Conservation (phyloP, 2,113 vertebrate genomes). For the Tetraodon nigroviridis region DNA sequence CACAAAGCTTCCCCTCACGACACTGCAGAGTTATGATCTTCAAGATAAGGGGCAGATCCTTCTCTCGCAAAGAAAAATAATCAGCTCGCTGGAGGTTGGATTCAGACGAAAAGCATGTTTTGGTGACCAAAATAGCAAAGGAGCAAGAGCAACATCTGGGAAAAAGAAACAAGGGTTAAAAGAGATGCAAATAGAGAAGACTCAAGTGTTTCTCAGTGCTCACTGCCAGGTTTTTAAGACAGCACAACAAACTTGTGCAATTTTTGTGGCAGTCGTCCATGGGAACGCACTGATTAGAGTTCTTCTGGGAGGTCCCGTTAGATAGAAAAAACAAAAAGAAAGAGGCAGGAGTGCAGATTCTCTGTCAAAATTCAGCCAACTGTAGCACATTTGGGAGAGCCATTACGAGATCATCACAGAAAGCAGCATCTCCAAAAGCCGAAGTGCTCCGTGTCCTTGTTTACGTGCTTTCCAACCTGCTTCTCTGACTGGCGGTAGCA, state of each 20-base stretch:
- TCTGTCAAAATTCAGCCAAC: constrained; percentile 25
- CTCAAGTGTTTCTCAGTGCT: constrained; percentile 46
- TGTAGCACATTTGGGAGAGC: constrained; percentile 34
- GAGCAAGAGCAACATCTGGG: constrained; percentile 60
- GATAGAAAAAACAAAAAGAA: constrained; percentile 48
- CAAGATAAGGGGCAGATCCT: constrained; percentile 59
- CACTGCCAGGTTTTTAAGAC: constrained; percentile 50
- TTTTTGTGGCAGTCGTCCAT: constrained; percentile 59
- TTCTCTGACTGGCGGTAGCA: constrained; percentile 23
- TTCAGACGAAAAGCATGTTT: constrained; percentile 56
- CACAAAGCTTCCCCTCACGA: constrained; percentile 47
- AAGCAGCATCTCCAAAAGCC: constrained; percentile 33
- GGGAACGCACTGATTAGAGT: constrained; percentile 56
- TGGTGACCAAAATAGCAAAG: constrained; percentile 60
- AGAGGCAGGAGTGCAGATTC: constrained; percentile 49
- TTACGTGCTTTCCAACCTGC: constrained; percentile 2
- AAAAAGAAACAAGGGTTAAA: constrained; percentile 14
- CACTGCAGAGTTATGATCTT: constrained; percentile 59
- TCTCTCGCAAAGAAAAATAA: constrained; percentile 60
- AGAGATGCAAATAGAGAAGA: constrained; percentile 44
- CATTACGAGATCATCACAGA: constrained; percentile 22
- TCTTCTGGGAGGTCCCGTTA: constrained; percentile 63
- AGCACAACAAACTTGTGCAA: constrained; percentile 66
- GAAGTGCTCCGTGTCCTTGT: constrained; percentile 12
- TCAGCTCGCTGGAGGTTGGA: constrained; percentile 52